A percentile compares a stretch with the other conserved stretches of the same genome.
Conservation (phyloP, 2,888 invertebrate genomes). For the Achlya flavicornis region DNA sequence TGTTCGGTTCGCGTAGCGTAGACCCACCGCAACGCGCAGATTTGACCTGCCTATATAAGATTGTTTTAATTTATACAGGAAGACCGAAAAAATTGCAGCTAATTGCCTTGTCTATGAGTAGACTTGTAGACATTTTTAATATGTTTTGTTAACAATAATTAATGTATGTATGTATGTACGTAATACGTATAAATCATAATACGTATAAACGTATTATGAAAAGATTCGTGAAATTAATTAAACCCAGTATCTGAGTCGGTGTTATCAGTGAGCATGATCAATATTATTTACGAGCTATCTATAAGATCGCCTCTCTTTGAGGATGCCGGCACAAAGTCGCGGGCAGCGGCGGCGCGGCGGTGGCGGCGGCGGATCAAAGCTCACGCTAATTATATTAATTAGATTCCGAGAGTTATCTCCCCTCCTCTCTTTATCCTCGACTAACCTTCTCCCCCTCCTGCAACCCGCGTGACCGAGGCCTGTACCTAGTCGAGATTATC, state of each 20-base stretch:
- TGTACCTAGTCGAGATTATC: slow-evolving; percentile 14
- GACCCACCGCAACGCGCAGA: too few relatives aligned
- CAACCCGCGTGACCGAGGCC: background rate
- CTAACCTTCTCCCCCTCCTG: background rate
- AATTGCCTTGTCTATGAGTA: too few relatives aligned
- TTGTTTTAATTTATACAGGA: too few relatives aligned
- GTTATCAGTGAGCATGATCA: background rate
- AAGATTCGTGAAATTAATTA: background rate
- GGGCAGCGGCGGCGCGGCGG: background rate
- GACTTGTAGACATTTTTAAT: too few relatives aligned
- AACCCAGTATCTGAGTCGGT: background rate
- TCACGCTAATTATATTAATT: slow-evolving; percentile 56
- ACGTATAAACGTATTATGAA: too few relatives aligned
- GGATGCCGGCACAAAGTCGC: slow-evolving; percentile 33
- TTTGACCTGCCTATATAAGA: too few relatives aligned
- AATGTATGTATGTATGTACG: too few relatives aligned
- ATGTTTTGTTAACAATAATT: too few relatives aligned
- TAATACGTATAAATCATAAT: too few relatives aligned
- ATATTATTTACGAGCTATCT: background rate
- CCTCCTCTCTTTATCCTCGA: background rate
- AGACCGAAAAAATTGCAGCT: too few relatives aligned
- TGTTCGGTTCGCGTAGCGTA: too few relatives aligned
- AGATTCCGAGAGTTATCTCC: slow-evolving; percentile 32
- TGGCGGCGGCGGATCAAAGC: slow-evolving; percentile 45
- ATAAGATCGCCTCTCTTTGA: slow-evolving; percentile 20